Evolutionary conservation across 2,888 invertebrate species (phyloP).

Genomic region (Caenorhabditis zanzibari): DNA sequence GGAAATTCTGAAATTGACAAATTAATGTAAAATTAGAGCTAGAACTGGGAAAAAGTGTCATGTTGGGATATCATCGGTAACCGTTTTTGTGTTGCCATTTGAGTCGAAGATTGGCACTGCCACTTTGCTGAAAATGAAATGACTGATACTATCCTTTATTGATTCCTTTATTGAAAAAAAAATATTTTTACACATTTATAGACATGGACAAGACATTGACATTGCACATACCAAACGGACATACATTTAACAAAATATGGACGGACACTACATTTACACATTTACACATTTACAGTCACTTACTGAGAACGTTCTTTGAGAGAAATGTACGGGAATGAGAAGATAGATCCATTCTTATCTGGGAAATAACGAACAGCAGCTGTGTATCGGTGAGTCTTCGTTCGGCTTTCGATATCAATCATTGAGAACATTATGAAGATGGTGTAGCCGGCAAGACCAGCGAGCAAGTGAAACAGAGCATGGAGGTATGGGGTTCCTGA

Average conservation of each 20-base stretch:
- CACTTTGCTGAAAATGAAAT: conserved; percentile 42
- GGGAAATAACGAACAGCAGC: conserved; percentile 76
- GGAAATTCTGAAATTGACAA: conserved; percentile 8
- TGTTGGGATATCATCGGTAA: conserved; percentile 29
- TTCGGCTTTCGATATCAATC: conserved; percentile 79
- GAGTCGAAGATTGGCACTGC: conserved; percentile 45
- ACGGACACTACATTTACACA: conserved; percentile 21
- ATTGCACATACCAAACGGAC: conserved; percentile 27
- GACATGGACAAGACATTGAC: conserved; percentile 21
- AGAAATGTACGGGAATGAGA: conserved; percentile 75
- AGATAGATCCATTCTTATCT: conserved; percentile 72
- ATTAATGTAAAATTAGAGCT: conserved; percentile 9
- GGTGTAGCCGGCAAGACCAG: conserved; percentile 80
- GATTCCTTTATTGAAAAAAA: not conserved
- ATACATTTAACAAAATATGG: conserved; percentile 4
- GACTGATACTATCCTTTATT: not conserved
- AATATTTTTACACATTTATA: conserved; percentile 30
- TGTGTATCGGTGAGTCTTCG: conserved; percentile 75
- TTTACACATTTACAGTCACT: conserved; percentile 14
- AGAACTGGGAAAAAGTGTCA: conserved; percentile 4
- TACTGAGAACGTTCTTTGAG: conserved; percentile 69
- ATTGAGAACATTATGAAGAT: conserved; percentile 82
- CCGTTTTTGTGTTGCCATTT: conserved; percentile 41
- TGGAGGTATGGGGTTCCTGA: conserved; percentile 81
- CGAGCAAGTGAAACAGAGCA: conserved; percentile 81